Conservation (phyloP, 1,140 invertebrate species). For the Eurosta solidaginis region DNA sequence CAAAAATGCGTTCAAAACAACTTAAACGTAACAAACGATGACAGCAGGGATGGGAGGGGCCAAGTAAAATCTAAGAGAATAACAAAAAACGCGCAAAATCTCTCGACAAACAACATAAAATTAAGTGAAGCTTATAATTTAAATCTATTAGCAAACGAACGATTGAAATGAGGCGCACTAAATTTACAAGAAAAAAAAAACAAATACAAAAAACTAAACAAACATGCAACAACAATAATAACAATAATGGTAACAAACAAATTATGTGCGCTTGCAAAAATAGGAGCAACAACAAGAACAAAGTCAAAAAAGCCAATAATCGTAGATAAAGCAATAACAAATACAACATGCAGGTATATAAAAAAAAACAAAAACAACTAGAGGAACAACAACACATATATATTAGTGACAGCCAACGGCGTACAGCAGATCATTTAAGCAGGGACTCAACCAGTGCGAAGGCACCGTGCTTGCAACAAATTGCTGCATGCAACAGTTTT, state of each 20-base stretch:
- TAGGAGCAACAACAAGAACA: background rate
- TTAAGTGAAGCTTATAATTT: slow-evolving; percentile 24
- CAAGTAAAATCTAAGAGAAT: background rate
- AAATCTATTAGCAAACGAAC: slow-evolving; percentile 12
- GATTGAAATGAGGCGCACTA: slow-evolving; percentile 4
- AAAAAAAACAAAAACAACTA: background rate
- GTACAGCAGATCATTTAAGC: background rate
- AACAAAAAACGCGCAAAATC: background rate
- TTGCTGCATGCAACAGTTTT: slow-evolving; percentile 24
- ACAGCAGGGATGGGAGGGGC: background rate
- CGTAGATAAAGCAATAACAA: background rate
- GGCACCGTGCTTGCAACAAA: slow-evolving; percentile 5
- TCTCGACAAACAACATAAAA: too few species aligned
- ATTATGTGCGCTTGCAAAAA: background rate
- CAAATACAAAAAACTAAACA: too few species aligned
- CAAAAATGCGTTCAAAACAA: background rate
- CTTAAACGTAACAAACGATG: background rate
- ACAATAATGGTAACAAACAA: background rate
- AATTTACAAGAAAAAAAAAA: background rate
- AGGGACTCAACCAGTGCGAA: background rate
- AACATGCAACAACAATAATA: background rate
- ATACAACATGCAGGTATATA: background rate
- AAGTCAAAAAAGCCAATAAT: background rate
- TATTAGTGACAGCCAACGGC: background rate
- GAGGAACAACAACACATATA: background rate